phyloP scores from a whole-genome alignment of 2,113 vertebrate genomes.

The Scolopax mira region DNA sequence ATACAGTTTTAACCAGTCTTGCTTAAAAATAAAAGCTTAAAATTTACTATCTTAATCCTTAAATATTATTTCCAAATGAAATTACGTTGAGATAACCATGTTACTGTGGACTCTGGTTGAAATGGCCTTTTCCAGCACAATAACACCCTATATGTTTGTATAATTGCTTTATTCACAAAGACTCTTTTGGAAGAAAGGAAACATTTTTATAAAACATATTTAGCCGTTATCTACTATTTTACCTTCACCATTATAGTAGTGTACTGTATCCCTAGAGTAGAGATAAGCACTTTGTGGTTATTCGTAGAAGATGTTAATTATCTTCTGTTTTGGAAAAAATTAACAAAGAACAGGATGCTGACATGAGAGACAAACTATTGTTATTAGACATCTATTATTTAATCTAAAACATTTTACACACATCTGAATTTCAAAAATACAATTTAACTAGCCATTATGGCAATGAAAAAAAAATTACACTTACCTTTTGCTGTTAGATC shows the following conservation, averaged over 20 bases:
- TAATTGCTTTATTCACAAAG: neutral
- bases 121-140: neutral
- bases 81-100: neutral
- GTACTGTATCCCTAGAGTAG: neutral
- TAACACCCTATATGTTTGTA: neutral
- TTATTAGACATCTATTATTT: neutral
- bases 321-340: neutral
- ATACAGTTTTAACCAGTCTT: neutral
- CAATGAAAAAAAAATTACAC: neutral
- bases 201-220: neutral
- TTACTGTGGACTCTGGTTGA: neutral
- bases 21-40: neutral
- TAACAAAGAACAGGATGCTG: neutral
- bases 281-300: neutral
- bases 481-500: constrained; percentile 92
- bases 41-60: neutral
- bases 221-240: neutral
- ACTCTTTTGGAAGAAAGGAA: neutral
- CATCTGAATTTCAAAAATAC: neutral
- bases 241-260: neutral
- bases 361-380: neutral
- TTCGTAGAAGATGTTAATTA: neutral
- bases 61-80: neutral
- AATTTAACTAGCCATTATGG: neutral
- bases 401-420: neutral